A percentile compares a stretch with the other conserved stretches of the same genome.
Evolutionary conservation across 1,140 invertebrate genomes (phyloP).

Genomic region (Hormaphis cornu): DNA sequence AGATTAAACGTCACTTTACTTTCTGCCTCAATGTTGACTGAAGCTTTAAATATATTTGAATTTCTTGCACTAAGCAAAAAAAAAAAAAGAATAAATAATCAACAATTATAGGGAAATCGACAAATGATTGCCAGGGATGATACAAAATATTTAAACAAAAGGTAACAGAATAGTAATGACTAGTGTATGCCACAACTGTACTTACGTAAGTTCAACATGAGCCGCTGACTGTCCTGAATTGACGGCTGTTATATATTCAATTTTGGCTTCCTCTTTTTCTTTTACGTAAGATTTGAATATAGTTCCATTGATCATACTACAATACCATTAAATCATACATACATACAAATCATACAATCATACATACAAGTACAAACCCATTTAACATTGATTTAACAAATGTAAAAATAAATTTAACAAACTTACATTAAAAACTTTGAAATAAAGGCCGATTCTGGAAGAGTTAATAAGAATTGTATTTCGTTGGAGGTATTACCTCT

Average conservation of each 20-base stretch:
- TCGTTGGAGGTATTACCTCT: slow-evolving; percentile 49
- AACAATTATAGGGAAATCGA: no score
- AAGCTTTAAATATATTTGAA: slow-evolving; percentile 54
- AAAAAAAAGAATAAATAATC: no score
- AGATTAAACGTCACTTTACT: slow-evolving; percentile 53
- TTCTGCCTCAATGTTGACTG: slow-evolving; percentile 52
- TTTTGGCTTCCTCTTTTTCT: slow-evolving; percentile 55
- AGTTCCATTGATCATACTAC: slow-evolving; percentile 48
- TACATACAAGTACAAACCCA: no score
- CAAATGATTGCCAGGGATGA: no score
- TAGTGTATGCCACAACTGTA: no score
- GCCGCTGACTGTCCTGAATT: slow-evolving; percentile 51
- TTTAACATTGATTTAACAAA: background rate
- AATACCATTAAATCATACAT: no score
- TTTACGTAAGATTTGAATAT: slow-evolving; percentile 48
- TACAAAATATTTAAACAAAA: background rate
- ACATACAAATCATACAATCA: no score
- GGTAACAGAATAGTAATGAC: no score
- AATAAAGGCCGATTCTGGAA: slow-evolving; percentile 57
- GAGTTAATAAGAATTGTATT: slow-evolving; percentile 51
- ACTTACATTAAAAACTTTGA: slow-evolving; percentile 54
- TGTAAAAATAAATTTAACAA: background rate
- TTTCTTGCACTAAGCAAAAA: slow-evolving; percentile 49
- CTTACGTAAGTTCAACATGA: slow-evolving; percentile 48
- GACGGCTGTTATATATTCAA: slow-evolving; percentile 53